Evolutionary conservation across 2,113 vertebrate genomes (phyloP).

Genomic region (Pantherophis guttatus): DNA sequence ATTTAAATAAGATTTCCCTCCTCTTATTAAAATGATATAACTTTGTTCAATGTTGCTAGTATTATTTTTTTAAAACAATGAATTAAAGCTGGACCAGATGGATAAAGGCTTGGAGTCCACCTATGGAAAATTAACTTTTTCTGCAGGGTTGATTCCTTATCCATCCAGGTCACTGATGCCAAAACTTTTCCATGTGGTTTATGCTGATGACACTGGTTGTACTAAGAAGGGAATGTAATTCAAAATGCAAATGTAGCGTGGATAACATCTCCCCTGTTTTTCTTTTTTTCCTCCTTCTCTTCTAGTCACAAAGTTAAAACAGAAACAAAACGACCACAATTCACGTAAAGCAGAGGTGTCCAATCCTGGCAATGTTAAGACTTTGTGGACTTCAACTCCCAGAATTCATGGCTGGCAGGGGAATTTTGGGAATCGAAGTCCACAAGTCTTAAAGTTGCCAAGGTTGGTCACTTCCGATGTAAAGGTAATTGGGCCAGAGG

Average conservation of each 20-base stretch:
- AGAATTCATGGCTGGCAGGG: background rate
- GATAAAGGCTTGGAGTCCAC: background rate
- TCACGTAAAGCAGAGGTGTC: background rate
- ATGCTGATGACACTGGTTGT: background rate
- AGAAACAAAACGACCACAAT: background rate
- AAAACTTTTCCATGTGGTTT: background rate
- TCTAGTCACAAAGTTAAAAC: background rate
- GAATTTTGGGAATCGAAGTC: background rate
- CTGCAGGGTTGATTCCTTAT: background rate
- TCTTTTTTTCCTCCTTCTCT: background rate
- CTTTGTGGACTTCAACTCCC: background rate
- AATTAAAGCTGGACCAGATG: background rate
- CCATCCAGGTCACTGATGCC: background rate
- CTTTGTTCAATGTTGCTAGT: background rate
- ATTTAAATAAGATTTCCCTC: background rate
- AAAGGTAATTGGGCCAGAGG: background rate
- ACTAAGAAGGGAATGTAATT: background rate
- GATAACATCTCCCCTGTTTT: background rate
- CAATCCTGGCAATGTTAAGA: background rate
- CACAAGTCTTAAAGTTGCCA: background rate
- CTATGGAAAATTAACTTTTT: background rate
- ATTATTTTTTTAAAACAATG: background rate
- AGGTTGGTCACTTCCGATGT: background rate
- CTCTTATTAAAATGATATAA: background rate
- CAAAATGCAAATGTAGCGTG: background rate